phyloP scores from a whole-genome alignment of 2,797 vertebrate species.

The Sebastes matsubarae region DNA sequence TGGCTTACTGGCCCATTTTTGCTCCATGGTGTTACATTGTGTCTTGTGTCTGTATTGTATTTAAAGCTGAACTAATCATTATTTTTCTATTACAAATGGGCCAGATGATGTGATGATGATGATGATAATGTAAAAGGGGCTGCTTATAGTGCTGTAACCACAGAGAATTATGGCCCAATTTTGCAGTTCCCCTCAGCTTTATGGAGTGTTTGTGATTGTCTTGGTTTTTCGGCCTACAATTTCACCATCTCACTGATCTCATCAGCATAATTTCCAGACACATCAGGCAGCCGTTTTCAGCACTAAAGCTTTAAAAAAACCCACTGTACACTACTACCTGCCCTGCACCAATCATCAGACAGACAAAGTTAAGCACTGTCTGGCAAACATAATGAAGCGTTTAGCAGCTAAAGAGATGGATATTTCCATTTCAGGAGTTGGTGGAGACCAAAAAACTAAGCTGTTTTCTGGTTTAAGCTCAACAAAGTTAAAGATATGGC shows the following conservation, averaged over 20 bases:
- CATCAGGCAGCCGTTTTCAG: not conserved
- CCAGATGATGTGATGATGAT: too few species aligned
- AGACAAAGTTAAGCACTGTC: not conserved
- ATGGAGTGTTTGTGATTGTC: not conserved
- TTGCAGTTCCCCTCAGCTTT: not conserved
- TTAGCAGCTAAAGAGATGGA: not conserved
- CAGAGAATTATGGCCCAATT: not conserved
- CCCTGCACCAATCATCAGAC: not conserved
- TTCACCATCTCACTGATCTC: not conserved
- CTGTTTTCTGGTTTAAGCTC: too few species aligned
- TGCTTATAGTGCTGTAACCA: too few species aligned
- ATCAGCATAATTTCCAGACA: not conserved
- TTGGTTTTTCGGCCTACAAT: not conserved
- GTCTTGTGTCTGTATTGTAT: not conserved
- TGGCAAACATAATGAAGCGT: not conserved
- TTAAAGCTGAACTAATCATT: too few species aligned
- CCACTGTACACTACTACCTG: not conserved
- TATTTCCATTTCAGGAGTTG: not conserved
- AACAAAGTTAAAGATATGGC: too few species aligned
- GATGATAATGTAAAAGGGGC: too few species aligned
- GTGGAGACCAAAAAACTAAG: not conserved
- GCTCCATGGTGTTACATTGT: too few species aligned
- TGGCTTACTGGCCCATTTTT: not conserved
- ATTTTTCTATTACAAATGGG: too few species aligned
- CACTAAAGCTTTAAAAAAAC: not conserved